phyloP scores from a whole-genome alignment of 2,113 vertebrate genomes.

The Dolichotis patagonum region DNA sequence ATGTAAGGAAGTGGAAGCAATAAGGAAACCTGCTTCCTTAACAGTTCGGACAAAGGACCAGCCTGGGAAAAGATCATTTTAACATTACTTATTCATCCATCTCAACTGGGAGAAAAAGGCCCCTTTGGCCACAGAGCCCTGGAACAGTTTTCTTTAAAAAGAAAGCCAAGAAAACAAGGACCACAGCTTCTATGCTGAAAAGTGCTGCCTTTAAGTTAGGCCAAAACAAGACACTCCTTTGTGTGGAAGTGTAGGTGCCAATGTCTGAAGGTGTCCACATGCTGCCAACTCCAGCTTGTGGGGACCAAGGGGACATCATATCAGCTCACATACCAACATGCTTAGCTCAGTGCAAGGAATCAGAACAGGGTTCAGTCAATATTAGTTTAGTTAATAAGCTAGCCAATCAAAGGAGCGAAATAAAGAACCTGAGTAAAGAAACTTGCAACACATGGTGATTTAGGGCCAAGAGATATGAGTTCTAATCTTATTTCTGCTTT shows the following conservation, averaged over 20 bases:
- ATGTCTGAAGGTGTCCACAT: neutral
- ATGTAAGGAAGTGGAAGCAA: neutral
- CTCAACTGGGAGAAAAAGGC: neutral
- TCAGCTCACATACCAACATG: neutral
- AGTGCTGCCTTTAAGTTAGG: neutral
- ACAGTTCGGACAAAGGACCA: neutral
- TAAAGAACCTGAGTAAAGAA: neutral
- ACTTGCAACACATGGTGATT: neutral
- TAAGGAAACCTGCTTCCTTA: neutral
- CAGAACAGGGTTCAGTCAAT: neutral
- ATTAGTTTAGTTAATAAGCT: neutral
- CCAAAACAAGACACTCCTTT: neutral
- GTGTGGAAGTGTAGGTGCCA: neutral
- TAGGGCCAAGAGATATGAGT: neutral
- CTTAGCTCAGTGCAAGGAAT: neutral
- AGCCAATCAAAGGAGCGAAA: neutral
- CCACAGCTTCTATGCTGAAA: neutral
- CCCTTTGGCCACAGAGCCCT: neutral
- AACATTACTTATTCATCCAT: neutral
- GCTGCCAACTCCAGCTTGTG: neutral
- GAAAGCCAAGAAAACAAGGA: neutral
- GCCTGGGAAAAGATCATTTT: neutral
- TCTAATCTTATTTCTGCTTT: neutral
- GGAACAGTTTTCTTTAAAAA: neutral
- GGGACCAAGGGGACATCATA: neutral